A percentile compares a stretch with the other conserved stretches of the same genome.
Conservation (phyloP, 2,113 vertebrate genomes). For the Mustela nigripes region DNA sequence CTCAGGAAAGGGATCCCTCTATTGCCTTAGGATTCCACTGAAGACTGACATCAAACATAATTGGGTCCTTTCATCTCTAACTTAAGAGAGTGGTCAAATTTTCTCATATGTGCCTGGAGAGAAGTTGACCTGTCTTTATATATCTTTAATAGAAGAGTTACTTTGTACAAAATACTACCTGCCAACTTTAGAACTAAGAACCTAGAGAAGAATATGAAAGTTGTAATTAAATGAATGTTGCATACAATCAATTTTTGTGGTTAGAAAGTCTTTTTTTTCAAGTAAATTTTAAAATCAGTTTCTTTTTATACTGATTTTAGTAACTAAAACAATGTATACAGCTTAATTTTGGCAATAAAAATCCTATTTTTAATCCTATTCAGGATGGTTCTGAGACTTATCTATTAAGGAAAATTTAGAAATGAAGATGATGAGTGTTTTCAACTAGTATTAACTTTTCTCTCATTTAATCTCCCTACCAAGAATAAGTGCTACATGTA, state of each 20-base stretch:
- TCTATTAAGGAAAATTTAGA: neutral
- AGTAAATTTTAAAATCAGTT: neutral
- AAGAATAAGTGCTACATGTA: neutral
- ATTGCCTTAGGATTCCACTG: slow-evolving; percentile 56
- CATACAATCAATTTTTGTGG: neutral
- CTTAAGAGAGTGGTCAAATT: slow-evolving; percentile 60
- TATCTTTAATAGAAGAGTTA: slow-evolving; percentile 40
- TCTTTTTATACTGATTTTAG: neutral
- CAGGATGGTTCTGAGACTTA: neutral
- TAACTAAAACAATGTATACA: neutral
- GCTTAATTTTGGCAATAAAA: neutral
- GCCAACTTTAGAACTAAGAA: neutral
- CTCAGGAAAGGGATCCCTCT: neutral
- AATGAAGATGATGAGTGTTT: neutral
- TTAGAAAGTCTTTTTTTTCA: neutral
- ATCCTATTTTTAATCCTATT: neutral
- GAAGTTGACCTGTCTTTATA: neutral
- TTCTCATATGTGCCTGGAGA: slow-evolving; percentile 19
- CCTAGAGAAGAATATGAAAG: neutral
- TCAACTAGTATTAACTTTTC: neutral
- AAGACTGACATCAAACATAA: slow-evolving; percentile 61
- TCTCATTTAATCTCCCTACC: neutral
- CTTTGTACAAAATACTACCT: neutral
- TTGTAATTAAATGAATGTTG: neutral
- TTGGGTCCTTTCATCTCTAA: slow-evolving; percentile 69